Evolutionary conservation across 92 coral and sea anemone genomes (phyloP).

Genomic region (Nematostella vectensis): DNA sequence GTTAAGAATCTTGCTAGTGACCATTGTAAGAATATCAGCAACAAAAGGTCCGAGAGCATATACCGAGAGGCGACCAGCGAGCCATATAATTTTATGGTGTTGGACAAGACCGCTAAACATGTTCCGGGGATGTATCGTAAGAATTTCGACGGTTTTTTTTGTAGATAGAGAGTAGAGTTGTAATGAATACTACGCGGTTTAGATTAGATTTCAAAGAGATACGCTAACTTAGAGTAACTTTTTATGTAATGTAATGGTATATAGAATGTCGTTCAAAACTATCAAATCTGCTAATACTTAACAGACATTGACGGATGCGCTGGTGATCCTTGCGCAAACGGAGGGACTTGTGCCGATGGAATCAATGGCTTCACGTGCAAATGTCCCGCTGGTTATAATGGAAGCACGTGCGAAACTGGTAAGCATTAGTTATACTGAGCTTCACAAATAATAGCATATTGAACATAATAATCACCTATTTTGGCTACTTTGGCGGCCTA

Average conservation of each 20-base stretch:
- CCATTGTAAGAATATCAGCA: conserved; percentile 8
- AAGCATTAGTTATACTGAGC: too few relatives aligned
- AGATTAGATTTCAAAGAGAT: conserved; percentile 3
- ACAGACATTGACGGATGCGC: background rate
- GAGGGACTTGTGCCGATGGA: too few relatives aligned
- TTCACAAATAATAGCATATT: too few relatives aligned
- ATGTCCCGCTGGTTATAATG: too few relatives aligned
- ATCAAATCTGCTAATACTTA: background rate
- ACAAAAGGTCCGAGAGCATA: conserved; percentile 13
- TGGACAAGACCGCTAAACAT: conserved; percentile 13
- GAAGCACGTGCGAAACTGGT: too few relatives aligned
- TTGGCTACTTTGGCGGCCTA: too few relatives aligned
- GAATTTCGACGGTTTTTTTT: conserved; percentile 13
- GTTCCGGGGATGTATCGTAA: conserved; percentile 18
- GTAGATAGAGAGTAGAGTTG: background rate
- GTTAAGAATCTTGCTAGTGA: conserved; percentile 7
- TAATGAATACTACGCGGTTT: background rate
- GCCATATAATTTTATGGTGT: conserved; percentile 8
- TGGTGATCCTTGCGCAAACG: too few relatives aligned
- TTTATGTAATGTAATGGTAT: background rate
- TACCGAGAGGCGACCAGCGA: conserved; percentile 20
- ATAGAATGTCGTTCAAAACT: conserved; percentile 4
- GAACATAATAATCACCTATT: too few relatives aligned
- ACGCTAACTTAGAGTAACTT: conserved; percentile 3
- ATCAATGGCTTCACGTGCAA: too few relatives aligned